Percentiles rank a stretch among this genome's conserved stretches.
Conservation (phyloP, 2,113 vertebrate species). For the Xenus cinereus region DNA sequence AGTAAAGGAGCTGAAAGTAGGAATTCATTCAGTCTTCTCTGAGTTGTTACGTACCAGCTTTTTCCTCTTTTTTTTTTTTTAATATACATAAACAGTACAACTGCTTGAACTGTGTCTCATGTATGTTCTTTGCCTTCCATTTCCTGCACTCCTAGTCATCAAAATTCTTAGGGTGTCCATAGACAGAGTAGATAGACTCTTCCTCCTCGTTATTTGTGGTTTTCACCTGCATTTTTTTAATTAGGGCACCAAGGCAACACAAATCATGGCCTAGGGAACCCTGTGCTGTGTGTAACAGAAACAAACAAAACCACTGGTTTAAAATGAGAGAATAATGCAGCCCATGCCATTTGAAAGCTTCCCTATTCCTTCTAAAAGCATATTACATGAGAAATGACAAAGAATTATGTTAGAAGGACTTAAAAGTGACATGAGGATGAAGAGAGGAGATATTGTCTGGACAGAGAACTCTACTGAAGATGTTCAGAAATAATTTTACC, state of each 20-base stretch:
- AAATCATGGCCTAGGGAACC: not conserved
- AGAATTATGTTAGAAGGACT: not conserved
- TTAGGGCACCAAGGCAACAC: not conserved
- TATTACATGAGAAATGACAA: not conserved
- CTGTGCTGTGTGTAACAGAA: not conserved
- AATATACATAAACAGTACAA: not conserved
- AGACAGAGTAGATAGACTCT: not conserved
- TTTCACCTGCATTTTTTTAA: not conserved
- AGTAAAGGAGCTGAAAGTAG: not conserved
- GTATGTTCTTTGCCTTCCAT: conserved; percentile 8
- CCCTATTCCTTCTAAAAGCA: not conserved
- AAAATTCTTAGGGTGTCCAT: not conserved
- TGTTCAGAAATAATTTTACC: not conserved
- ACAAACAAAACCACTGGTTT: not conserved
- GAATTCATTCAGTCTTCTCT: not conserved
- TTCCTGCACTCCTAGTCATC: not conserved
- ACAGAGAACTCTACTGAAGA: not conserved
- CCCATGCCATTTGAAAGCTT: not conserved
- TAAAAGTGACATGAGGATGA: not conserved
- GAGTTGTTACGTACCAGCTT: not conserved
- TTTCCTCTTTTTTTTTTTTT: not conserved
- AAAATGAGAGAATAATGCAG: not conserved
- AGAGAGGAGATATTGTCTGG: not conserved
- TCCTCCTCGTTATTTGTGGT: not conserved
- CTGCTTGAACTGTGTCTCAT: not conserved